Evolutionary conservation across 1,140 invertebrate species (phyloP), one percentile per base, ranked within the genome.

Genomic region (Pogonomyrmex californicus): DNA sequence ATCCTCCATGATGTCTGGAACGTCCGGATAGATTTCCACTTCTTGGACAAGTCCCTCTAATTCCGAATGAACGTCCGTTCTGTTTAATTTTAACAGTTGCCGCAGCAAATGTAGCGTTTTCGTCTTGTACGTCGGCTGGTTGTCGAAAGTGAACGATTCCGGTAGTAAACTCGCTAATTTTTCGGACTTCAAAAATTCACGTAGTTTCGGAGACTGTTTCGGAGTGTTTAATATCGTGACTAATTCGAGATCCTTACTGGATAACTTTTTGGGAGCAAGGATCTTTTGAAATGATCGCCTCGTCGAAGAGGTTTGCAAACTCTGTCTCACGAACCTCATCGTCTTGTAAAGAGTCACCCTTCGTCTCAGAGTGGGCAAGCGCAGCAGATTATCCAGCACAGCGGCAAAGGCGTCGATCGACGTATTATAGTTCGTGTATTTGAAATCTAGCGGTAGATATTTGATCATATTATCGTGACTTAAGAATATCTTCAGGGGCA

Each of bases 401-500:
- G 30, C 76, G 41, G 38, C 10, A 9, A 88, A n/a, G 4, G 75
- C 87, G 9, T 87, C 38, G 23, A n/a, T 54, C 10, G 87, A 7
- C 14, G 51, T n/a, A 3, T 17, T 41, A 49, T 86, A 56, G 0
- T 1, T 33, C 0, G 23, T 5, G 49, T 71, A 81, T 7, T 54
- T 75, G 12, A 82, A 70, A 1, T 71, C 17, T 5, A 17, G 2
- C 17, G 87, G 41, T 12, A 88, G 17, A 73, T 88, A 87, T 12
- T 81, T 82, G 17, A 87, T 73, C 47, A 88, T 49, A 54, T 87
- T 81, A 36, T 87, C 66, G 23, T 60, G 62, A 66, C 60, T 81
- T 2, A 88, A 9, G 36, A 88, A 88, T 71, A 88, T 87, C 38
- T 81, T 79, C 10, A 88, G 68, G 14, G 87, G 60, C 1, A 5